Evolutionary conservation across 2,797 vertebrate species (phyloP).

Genomic region (Eidolon dupreanum): DNA sequence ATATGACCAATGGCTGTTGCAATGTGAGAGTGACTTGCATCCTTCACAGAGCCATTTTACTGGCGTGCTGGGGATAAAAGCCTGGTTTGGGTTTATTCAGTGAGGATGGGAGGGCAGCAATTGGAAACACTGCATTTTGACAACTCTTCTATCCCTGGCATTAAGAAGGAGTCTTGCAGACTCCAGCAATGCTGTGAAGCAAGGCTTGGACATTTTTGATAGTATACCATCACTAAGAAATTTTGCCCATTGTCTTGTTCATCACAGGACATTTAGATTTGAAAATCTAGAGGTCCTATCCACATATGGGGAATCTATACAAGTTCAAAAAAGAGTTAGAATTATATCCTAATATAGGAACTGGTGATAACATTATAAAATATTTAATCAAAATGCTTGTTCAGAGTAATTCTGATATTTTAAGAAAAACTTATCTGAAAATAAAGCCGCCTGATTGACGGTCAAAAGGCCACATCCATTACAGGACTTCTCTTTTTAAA

Average conservation of each 20-base stretch:
- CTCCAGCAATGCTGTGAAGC: neutral
- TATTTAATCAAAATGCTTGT: slow-evolving; percentile 75
- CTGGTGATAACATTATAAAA: slow-evolving; percentile 55
- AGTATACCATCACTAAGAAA: slow-evolving; percentile 34
- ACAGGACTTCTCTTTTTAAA: slow-evolving; percentile 51
- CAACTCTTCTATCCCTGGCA: neutral
- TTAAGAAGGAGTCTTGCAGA: neutral
- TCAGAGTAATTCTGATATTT: slow-evolving; percentile 67
- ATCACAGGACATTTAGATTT: slow-evolving; percentile 59
- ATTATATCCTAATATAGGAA: slow-evolving; percentile 57
- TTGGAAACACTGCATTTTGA: neutral
- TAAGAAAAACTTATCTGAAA: slow-evolving; percentile 58
- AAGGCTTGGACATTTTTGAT: neutral
- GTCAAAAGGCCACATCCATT: slow-evolving; percentile 50
- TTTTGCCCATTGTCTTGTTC: slow-evolving; percentile 10
- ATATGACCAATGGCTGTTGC: neutral
- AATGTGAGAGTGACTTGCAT: neutral
- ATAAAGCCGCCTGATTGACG: slow-evolving; percentile 71
- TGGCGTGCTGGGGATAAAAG: neutral
- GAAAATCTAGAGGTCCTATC: neutral
- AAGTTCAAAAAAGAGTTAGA: slow-evolving; percentile 33
- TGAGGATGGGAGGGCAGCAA: neutral
- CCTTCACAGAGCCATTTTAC: neutral
- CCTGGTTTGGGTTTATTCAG: neutral
- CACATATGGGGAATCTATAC: neutral